phyloP scores from a whole-genome alignment of 2,113 vertebrate species.

The Myrmecophaga tridactyla region DNA sequence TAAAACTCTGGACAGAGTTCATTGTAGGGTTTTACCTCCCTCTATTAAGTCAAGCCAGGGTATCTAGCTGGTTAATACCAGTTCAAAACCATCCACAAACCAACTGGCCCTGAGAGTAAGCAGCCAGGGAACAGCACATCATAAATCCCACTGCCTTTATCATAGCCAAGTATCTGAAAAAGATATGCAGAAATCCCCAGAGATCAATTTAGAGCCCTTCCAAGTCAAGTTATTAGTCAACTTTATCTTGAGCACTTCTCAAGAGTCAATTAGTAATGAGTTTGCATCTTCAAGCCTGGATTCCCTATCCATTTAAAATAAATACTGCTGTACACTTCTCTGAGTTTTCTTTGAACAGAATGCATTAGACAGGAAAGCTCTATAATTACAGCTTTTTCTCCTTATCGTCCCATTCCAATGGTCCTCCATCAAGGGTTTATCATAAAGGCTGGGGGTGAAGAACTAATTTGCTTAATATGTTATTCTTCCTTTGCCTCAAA shows the following conservation, averaged over 20 bases:
- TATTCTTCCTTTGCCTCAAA: background rate
- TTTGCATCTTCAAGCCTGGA: background rate
- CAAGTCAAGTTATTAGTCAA: background rate
- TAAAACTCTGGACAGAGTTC: background rate
- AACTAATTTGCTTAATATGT: background rate
- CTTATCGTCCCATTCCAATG: background rate
- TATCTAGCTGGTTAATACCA: background rate
- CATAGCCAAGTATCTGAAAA: background rate
- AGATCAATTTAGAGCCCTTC: background rate
- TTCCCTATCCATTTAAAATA: background rate
- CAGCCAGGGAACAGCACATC: background rate
- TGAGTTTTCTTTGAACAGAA: background rate
- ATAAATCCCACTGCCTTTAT: background rate
- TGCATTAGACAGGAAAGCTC: rapidly evolving
- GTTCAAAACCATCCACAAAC: background rate
- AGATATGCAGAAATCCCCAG: background rate
- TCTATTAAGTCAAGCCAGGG: background rate
- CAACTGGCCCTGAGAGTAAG: no score
- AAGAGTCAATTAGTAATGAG: background rate
- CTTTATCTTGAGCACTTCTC: background rate
- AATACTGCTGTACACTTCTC: background rate
- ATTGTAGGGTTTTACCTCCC: rapidly evolving
- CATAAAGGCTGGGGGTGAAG: background rate
- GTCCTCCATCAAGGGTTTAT: background rate
- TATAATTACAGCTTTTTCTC: background rate